Conservation (phyloP, 37 sponge, comb jelly and placozoan species). For the Spongilla lacustris region DNA sequence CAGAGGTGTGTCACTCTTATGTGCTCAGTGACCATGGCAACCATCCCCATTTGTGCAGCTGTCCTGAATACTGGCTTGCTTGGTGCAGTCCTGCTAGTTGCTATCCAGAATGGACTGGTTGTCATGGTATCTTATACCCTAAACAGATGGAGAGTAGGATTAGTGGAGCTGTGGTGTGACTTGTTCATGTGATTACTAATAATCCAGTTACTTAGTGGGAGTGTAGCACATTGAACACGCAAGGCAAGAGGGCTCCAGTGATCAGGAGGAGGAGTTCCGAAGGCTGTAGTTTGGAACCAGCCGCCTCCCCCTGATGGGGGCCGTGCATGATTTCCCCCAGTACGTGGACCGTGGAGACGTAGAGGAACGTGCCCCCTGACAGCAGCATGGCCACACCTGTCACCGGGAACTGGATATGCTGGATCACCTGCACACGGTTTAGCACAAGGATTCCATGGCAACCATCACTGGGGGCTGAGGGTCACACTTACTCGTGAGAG, state of each 20-base stretch:
- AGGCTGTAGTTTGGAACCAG: slow-evolving; percentile 44
- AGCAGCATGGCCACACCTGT: slow-evolving; percentile 96
- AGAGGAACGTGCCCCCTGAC: slow-evolving; percentile 99
- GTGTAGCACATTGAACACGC: slow-evolving; percentile 76
- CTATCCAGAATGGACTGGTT: neutral
- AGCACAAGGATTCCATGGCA: neutral
- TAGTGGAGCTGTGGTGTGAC: neutral
- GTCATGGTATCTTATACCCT: neutral
- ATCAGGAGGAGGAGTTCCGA: slow-evolving; percentile 58
- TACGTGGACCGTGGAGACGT: slow-evolving; percentile 99
- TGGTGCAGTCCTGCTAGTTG: neutral
- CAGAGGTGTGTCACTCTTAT: slow-evolving; percentile 51
- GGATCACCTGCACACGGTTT: slow-evolving; percentile 42
- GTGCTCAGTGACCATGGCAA: neutral
- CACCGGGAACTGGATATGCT: slow-evolving; percentile 49
- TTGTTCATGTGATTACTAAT: neutral
- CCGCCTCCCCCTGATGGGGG: neutral
- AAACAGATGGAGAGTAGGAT: neutral
- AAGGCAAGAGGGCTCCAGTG: slow-evolving; percentile 66
- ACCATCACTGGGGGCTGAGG: neutral
- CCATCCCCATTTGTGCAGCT: slow-evolving; percentile 9
- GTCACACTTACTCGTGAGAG: slow-evolving; percentile 64
- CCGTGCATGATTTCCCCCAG: slow-evolving; percentile 80
- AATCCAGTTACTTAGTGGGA: slow-evolving; percentile 42
- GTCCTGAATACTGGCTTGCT: neutral